Conservation (phyloP, 2,888 invertebrate genomes). For the Ditula angustiorana region DNA sequence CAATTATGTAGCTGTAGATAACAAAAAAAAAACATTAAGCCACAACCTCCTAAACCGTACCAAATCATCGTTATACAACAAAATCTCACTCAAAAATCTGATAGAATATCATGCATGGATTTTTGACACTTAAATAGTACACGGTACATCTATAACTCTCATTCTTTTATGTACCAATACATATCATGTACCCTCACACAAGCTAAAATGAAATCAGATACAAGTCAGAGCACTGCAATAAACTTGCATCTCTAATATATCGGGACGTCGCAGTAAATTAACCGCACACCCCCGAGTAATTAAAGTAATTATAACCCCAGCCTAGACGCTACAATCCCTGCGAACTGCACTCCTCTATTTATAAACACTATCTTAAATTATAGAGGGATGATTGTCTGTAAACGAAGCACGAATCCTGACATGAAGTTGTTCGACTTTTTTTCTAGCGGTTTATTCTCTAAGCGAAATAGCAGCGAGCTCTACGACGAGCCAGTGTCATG, state of each 20-base stretch:
- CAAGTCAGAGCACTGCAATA: no score
- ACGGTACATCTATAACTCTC: no score
- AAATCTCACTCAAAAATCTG: no score
- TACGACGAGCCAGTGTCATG: no score
- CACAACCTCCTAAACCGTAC: no score
- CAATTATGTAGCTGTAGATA: no score
- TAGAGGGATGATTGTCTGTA: constrained; percentile 54
- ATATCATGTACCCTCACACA: no score
- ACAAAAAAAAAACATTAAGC: no score
- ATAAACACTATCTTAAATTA: constrained; percentile 55
- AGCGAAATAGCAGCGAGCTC: no score
- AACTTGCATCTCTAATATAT: constrained; percentile 23
- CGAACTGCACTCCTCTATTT: constrained; percentile 55
- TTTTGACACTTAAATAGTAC: no score
- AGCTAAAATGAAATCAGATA: constrained; percentile 18
- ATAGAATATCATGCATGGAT: no score
- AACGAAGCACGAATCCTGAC: constrained; percentile 62
- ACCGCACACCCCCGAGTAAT: constrained; percentile 31
- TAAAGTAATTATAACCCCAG: constrained; percentile 37
- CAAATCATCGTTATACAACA: no score
- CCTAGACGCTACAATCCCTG: constrained; percentile 32
- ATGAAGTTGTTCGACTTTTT: constrained; percentile 59
- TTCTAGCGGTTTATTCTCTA: constrained; percentile 46
- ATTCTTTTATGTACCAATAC: not conserved
- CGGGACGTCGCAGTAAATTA: constrained; percentile 28